These are phyloP conservation scores for Lepetodrilus schrolli DNA, from an alignment of 2,888 invertebrate genomes.

Conservation along the genomic window DNA sequence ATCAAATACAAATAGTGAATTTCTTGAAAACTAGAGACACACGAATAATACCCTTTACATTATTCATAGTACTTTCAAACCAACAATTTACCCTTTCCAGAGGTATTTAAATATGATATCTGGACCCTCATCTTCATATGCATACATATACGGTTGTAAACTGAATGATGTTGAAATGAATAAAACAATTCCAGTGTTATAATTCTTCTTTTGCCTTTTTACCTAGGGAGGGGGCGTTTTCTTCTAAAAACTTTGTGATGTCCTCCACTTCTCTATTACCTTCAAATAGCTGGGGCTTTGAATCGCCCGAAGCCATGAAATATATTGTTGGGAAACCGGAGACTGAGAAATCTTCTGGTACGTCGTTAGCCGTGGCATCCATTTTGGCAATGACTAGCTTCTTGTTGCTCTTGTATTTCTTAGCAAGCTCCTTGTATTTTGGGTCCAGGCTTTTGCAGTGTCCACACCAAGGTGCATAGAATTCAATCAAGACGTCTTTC, in stretches of 20 bases:
- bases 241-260: constrained; percentile 69
- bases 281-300: constrained; percentile 73
- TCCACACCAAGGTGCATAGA: constrained; percentile 80
- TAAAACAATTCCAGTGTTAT: constrained; percentile 39
- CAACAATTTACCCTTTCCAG: too few relatives aligned
- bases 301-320: constrained; percentile 72
- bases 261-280: constrained; percentile 72
- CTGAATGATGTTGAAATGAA: not conserved
- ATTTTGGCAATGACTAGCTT: constrained; percentile 74
- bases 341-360: constrained; percentile 72
- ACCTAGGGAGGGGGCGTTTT: constrained; percentile 67
- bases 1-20: too few relatives aligned
- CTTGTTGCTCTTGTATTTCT: constrained; percentile 67
- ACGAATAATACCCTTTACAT: too few relatives aligned
- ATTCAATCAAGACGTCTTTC: constrained; percentile 78
- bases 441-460: constrained; percentile 79
- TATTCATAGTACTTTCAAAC: too few relatives aligned
- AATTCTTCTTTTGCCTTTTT: constrained; percentile 62
- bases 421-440: constrained; percentile 75
- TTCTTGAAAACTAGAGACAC: too few relatives aligned
- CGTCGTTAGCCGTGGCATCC: constrained; percentile 77
- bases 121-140: too few relatives aligned
- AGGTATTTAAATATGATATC: too few relatives aligned
- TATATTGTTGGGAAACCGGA: constrained; percentile 78
- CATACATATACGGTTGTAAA: too few relatives aligned